These are phyloP conservation scores for Hydriomena furcata DNA, from an alignment of 2,888 invertebrate genomes.

Conservation along the genomic window DNA sequence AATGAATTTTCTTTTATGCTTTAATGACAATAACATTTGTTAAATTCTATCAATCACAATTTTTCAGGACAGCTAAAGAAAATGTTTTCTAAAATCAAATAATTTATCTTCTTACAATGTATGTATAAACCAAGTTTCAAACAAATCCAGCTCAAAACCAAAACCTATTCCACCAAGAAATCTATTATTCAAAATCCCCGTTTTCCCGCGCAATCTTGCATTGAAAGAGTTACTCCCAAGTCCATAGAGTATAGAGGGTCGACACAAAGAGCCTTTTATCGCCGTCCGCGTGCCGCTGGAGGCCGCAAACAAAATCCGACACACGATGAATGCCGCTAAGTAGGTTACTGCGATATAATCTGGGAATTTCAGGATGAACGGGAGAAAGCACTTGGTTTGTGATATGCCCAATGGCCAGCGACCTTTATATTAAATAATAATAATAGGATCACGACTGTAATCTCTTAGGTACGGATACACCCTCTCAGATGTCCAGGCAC, in stretches of 20 bases:
- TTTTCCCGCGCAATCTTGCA: slow-evolving; percentile 52
- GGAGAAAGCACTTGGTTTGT: slow-evolving; percentile 21
- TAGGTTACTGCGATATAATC: slow-evolving; percentile 57
- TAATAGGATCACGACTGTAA: too few species aligned
- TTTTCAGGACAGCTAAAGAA: too few species aligned
- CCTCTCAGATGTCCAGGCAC: too few species aligned
- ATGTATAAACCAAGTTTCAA: too few species aligned
- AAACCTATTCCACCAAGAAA: slow-evolving; percentile 17
- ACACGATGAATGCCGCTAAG: slow-evolving; percentile 61
- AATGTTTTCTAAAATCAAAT: too few species aligned
- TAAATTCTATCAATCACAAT: too few species aligned
- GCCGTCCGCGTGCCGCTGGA: slow-evolving; percentile 51
- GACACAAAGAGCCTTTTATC: slow-evolving; percentile 77
- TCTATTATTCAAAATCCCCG: slow-evolving; percentile 35
- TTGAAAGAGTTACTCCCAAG: slow-evolving; percentile 62
- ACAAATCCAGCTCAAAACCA: too few species aligned
- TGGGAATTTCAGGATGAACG: slow-evolving; percentile 38
- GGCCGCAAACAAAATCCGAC: slow-evolving; percentile 63
- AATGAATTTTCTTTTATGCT: too few species aligned
- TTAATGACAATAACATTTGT: too few species aligned
- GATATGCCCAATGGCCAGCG: slow-evolving; percentile 3
- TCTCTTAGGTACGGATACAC: too few species aligned
- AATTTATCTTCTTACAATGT: too few species aligned
- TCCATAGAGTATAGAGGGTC: slow-evolving; percentile 41
- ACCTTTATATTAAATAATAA: too few species aligned